These are phyloP conservation scores for Ernsta delagoae DNA, from an alignment of 2,888 invertebrate genomes.

Conservation along the genomic window DNA sequence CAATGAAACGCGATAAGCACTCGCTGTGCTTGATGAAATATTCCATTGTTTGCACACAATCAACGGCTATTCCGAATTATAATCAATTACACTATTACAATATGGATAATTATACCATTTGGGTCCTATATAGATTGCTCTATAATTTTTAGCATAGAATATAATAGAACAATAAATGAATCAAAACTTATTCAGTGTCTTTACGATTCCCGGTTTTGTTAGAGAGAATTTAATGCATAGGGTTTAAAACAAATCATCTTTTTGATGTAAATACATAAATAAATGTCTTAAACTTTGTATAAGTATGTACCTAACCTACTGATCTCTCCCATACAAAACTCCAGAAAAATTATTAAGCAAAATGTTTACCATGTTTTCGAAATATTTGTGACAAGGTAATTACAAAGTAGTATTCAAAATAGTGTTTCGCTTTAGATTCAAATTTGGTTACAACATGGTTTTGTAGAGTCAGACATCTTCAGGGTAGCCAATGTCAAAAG, in stretches of 20 bases:
- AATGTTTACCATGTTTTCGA: background rate
- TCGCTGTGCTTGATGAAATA: constrained; percentile 13
- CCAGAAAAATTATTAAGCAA: background rate
- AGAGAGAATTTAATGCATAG: too few species aligned
- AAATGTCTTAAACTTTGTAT: too few species aligned
- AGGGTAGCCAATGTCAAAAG: constrained; percentile 44
- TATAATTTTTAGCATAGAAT: background rate
- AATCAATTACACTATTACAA: constrained; percentile 15
- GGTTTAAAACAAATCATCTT: too few species aligned
- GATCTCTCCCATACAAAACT: too few species aligned
- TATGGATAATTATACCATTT: too few species aligned
- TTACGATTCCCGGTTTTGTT: too few species aligned
- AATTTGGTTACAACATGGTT: constrained; percentile 1
- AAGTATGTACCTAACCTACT: too few species aligned
- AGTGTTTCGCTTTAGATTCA: constrained; percentile 3
- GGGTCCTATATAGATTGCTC: too few species aligned
- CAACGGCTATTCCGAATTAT: constrained; percentile 7
- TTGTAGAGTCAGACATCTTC: constrained; percentile 2
- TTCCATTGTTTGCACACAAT: constrained; percentile 8
- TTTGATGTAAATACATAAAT: too few species aligned
- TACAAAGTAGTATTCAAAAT: background rate
- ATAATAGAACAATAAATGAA: too few species aligned
- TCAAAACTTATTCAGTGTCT: too few species aligned
- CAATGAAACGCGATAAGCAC: constrained; percentile 9
- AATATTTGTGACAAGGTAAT: background rate